A percentile compares a stretch with the other conserved stretches of the same genome.
These are phyloP conservation scores for Apamea crenata DNA, from an alignment of 2,888 invertebrate genomes.

Conservation along the genomic window DNA sequence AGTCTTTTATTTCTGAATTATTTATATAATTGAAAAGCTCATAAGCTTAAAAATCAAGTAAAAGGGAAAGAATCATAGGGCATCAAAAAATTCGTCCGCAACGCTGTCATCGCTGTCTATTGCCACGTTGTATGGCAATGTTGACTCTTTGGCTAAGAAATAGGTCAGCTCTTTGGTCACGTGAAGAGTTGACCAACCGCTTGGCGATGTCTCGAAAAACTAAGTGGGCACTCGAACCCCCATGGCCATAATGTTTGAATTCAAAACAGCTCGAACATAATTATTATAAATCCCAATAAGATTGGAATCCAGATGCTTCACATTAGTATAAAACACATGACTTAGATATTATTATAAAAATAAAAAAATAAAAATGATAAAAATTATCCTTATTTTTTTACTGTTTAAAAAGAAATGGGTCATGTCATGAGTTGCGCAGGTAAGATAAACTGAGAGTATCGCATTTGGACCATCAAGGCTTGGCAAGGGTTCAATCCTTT, in stretches of 20 bases:
- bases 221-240: not conserved
- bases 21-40: no score
- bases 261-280: not conserved
- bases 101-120: not conserved
- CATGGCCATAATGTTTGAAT: not conserved
- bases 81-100: not conserved
- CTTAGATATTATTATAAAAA: not conserved
- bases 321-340: not conserved
- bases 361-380: not conserved
- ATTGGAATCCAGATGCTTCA: not conserved
- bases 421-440: conserved; percentile 56
- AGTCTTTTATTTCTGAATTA: no score
- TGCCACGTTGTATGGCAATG: not conserved
- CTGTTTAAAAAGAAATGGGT: conserved; percentile 31
- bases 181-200: no score
- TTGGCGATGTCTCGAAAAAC: not conserved
- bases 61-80: not conserved
- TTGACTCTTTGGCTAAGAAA: not conserved
- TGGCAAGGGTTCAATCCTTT: conserved; percentile 83
- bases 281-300: no score
- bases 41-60: no score
- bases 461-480: conserved; percentile 41
- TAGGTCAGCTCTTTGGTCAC: no score
- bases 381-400: not conserved
- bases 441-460: conserved; percentile 59